Base-by-base conservation (phyloP, 2,113 vertebrate species). In the Mesoclemmys tuberculata region DNA sequence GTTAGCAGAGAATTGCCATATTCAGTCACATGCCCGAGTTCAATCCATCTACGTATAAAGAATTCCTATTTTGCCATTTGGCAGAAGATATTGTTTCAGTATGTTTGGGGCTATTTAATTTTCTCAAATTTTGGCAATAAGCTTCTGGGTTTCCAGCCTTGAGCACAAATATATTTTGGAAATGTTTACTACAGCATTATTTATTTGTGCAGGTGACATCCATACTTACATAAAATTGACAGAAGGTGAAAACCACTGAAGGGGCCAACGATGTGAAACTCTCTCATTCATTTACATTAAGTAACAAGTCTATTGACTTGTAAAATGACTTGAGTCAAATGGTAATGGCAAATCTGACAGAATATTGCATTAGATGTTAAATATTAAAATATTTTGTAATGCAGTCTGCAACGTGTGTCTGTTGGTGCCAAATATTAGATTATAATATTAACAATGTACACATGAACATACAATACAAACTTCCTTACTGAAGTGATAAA, bases 271-370 rank as follows among this genome's bases (percentile, higher is more conserved):
- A 90, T 19, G 4, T 85, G 58, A 94, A 79, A 90, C 88, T 96
- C 91, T 58, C 85, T 92, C 82, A 92, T 93, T 94, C 26, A 95
- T 96, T 94, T 93, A 85, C 27, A 61, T 87, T 90, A 81, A 90
- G 75, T 94, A 96, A 95, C 55, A 89, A 82, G 80, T 90, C 12
- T 89, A 26, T 84, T 95, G 91, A 93, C 55, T 95, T 95, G 51
- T 90, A 90, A 88, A 94, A 95, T 85, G 85, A 44, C 61, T 96
- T 80, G 29, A 94, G 56, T 94, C 84, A 93, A 44, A n/a, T 82
- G 44, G 29, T 82, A 94, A 92, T 90, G 83, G 84, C 48, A 94
- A 97, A 96, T 16, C 55, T 93, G 82, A 52, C 88, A 94, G 88
- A 83, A 88, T 19, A 55, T 48, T 87, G 85, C 61, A 85, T 85